Evolutionary conservation across 2,113 vertebrate species (phyloP).

Genomic region (Meleagris gallopavo): DNA sequence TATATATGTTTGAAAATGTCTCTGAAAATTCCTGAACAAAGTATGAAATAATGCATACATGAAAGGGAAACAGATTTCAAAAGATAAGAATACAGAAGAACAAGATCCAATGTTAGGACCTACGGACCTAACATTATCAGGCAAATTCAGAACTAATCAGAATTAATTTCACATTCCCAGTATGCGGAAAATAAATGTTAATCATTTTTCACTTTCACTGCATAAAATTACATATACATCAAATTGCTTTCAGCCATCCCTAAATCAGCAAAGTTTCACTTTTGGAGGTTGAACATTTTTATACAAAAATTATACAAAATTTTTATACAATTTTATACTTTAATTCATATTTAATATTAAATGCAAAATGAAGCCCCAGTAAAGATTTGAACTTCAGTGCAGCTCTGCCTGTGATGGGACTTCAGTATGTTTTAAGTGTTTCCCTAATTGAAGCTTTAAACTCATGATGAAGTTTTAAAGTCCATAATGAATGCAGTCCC

Average conservation of each 20-base stretch:
- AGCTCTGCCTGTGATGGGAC: neutral
- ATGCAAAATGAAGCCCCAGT: neutral
- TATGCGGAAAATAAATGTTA: neutral
- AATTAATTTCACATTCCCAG: neutral
- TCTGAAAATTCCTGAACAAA: neutral
- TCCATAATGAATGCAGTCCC: neutral
- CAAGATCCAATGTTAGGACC: neutral
- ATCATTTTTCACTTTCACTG: neutral
- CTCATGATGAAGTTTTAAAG: neutral
- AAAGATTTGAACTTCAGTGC: neutral
- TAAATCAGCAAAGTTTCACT: neutral
- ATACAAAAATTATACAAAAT: neutral
- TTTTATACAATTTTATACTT: neutral
- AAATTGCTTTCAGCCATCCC: neutral
- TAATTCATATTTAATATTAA: neutral
- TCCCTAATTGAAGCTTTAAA: neutral
- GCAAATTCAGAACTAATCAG: neutral
- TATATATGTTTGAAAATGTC: rapidly evolving
- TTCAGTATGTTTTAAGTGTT: neutral
- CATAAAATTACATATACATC: rapidly evolving
- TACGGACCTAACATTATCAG: neutral
- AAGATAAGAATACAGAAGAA: neutral
- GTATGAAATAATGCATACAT: neutral
- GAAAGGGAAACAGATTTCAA: neutral
- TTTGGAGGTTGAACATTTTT: neutral